Evolutionary conservation across 2,888 invertebrate species (phyloP).

Genomic region (Drosophila suboccidentalis): DNA sequence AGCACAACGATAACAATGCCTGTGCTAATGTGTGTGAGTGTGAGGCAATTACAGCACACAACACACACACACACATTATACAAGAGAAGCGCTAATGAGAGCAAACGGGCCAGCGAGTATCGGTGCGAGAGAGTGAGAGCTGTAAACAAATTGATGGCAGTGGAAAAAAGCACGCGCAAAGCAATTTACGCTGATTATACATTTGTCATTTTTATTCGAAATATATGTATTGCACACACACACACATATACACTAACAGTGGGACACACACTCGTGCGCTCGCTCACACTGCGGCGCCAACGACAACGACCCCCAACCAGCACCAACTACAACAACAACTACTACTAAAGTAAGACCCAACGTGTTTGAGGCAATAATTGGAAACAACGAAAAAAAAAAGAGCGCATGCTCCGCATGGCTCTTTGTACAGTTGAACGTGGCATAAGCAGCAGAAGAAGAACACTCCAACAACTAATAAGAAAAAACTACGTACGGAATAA

Average conservation of each 20-base stretch:
- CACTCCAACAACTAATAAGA: constrained; percentile 59
- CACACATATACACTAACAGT: constrained; percentile 20
- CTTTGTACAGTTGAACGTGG: constrained; percentile 68
- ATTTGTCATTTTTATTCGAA: constrained; percentile 76
- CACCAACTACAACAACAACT: constrained; percentile 28
- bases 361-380: constrained; percentile 57
- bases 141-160: constrained; percentile 47
- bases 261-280: constrained; percentile 60
- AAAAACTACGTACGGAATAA: constrained; percentile 47
- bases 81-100: constrained; percentile 31
- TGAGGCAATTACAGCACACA: constrained; percentile 44
- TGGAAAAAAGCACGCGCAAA: constrained; percentile 72
- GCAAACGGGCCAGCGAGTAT: constrained; percentile 39
- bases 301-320: constrained; percentile 50
- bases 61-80: constrained; percentile 3
- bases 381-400: constrained; percentile 37
- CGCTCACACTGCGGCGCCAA: constrained; percentile 54
- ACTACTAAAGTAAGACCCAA: constrained; percentile 34
- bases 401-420: constrained; percentile 71
- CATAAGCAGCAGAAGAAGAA: constrained; percentile 37
- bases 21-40: constrained; percentile 37
- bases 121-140: constrained; percentile 32
- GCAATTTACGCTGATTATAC: constrained; percentile 74
- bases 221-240: constrained; percentile 32
- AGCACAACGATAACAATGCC: constrained; percentile 47